phyloP scores from a whole-genome alignment of 1,140 invertebrate species.

The Drosophila kohkoa region DNA sequence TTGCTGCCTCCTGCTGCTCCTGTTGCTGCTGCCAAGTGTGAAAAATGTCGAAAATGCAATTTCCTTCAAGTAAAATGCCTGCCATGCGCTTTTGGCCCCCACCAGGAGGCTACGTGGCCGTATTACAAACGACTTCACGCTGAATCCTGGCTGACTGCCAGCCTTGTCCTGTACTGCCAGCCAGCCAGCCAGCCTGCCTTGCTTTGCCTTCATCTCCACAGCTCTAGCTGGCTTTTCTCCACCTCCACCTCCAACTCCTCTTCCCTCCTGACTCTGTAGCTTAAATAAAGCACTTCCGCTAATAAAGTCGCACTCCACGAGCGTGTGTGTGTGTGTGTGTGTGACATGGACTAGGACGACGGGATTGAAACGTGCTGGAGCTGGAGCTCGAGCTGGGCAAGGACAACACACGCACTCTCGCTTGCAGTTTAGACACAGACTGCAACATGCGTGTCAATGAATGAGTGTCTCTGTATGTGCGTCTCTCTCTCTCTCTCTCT shows the following conservation, averaged over 20 bases:
- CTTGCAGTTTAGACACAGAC: slow-evolving; percentile 59
- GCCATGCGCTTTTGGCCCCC: slow-evolving; percentile 76
- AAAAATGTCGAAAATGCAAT: slow-evolving; percentile 84
- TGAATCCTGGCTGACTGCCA: slow-evolving; percentile 48
- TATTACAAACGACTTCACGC: slow-evolving; percentile 76
- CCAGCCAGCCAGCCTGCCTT: slow-evolving; percentile 1
- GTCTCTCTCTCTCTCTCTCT: neutral
- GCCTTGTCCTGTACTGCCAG: slow-evolving; percentile 39
- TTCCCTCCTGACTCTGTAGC: slow-evolving; percentile 51
- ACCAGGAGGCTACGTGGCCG: slow-evolving; percentile 65
- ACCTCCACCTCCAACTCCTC: neutral
- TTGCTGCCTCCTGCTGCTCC: slow-evolving; percentile 32
- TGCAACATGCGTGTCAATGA: slow-evolving; percentile 79
- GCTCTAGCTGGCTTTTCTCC: neutral
- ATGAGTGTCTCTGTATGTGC: slow-evolving; percentile 11
- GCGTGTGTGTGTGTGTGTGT: slow-evolving; percentile 27
- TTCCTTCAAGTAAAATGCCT: slow-evolving; percentile 83
- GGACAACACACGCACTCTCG: slow-evolving; percentile 49
- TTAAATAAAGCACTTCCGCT: slow-evolving; percentile 83
- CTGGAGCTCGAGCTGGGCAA: slow-evolving; percentile 15
- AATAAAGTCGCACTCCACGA: slow-evolving; percentile 75
- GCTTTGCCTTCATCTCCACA: slow-evolving; percentile 22
- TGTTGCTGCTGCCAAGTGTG: slow-evolving; percentile 68
- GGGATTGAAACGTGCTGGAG: slow-evolving; percentile 24
- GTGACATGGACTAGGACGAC: slow-evolving; percentile 45